Percentiles rank a stretch among this genome's conserved stretches.
Evolutionary conservation across 2,888 invertebrate species (phyloP).

Genomic region (Osmoderma eremita): DNA sequence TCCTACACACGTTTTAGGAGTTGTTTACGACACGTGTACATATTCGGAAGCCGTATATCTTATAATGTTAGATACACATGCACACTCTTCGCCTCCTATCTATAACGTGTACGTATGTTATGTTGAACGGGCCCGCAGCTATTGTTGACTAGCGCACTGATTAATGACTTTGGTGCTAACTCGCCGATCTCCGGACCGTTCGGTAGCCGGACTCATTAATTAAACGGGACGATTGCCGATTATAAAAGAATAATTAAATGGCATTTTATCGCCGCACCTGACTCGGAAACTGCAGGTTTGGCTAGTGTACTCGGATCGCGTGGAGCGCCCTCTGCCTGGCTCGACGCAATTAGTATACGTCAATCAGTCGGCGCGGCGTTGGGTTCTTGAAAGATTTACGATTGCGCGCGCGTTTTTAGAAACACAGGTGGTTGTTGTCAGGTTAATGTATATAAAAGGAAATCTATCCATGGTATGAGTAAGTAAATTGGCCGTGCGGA

Average conservation of each 20-base stretch:
- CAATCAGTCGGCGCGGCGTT: slow-evolving; percentile 18
- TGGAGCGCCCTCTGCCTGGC: slow-evolving; percentile 2
- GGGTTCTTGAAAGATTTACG: slow-evolving; percentile 37
- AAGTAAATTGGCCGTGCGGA: no score
- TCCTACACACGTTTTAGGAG: no score
- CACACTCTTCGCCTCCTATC: no score
- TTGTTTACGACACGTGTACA: no score
- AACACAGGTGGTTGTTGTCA: no score
- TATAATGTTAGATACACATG: not conserved
- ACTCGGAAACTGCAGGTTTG: slow-evolving; percentile 43
- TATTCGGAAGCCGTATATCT: no score
- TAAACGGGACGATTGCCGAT: slow-evolving; percentile 56
- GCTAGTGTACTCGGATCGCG: not conserved
- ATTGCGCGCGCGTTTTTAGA: not conserved
- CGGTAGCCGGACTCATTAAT: slow-evolving; percentile 56
- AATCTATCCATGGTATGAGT: no score
- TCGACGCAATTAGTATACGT: slow-evolving; percentile 39
- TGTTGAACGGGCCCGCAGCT: slow-evolving; percentile 46
- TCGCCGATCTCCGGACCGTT: slow-evolving; percentile 57
- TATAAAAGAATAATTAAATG: slow-evolving; percentile 59
- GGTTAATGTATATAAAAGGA: no score
- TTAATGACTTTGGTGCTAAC: slow-evolving; percentile 58
- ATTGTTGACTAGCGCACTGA: slow-evolving; percentile 53
- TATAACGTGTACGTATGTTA: slow-evolving; percentile 9
- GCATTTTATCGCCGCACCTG: slow-evolving; percentile 54